phyloP scores from a whole-genome alignment of 2,888 invertebrate genomes.

The Plutella xylostella region DNA sequence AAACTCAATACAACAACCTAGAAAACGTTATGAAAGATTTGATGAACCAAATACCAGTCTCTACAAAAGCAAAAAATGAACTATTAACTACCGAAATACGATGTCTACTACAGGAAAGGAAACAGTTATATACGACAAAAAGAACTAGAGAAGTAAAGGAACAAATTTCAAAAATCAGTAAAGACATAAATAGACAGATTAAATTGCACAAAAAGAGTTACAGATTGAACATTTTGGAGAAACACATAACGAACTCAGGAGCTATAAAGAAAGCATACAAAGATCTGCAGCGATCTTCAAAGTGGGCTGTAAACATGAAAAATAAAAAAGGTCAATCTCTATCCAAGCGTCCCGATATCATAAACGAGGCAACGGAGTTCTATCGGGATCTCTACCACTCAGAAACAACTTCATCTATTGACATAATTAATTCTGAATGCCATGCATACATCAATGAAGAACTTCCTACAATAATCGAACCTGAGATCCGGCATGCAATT shows the following conservation, averaged over 20 bases:
- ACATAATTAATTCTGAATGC: too few species aligned
- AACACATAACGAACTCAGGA: conserved; percentile 5
- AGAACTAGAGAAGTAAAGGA: conserved; percentile 7
- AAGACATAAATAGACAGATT: conserved; percentile 7
- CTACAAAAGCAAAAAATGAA: conserved; percentile 1
- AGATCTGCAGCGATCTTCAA: conserved; percentile 5
- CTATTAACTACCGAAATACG: neutral
- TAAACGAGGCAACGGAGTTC: conserved; percentile 9
- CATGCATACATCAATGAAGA: too few species aligned
- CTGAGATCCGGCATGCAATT: too few species aligned
- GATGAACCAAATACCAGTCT: neutral
- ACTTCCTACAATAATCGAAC: too few species aligned
- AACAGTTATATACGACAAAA: conserved; percentile 3
- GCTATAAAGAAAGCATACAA: conserved; percentile 12
- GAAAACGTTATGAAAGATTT: conserved; percentile 3
- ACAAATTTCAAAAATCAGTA: conserved; percentile 8
- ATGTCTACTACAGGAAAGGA: conserved; percentile 1
- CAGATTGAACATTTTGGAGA: neutral
- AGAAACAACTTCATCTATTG: too few species aligned
- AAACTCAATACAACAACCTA: conserved; percentile 6
- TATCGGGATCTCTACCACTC: too few species aligned
- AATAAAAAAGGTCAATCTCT: conserved; percentile 1
- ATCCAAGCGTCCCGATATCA: conserved; percentile 3
- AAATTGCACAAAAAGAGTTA: neutral
- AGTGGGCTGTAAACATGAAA: conserved; percentile 5